Evolutionary conservation across 2,797 vertebrate species (phyloP), one percentile per base, ranked within the genome.

Genomic region (Steatocranus sp.): DNA sequence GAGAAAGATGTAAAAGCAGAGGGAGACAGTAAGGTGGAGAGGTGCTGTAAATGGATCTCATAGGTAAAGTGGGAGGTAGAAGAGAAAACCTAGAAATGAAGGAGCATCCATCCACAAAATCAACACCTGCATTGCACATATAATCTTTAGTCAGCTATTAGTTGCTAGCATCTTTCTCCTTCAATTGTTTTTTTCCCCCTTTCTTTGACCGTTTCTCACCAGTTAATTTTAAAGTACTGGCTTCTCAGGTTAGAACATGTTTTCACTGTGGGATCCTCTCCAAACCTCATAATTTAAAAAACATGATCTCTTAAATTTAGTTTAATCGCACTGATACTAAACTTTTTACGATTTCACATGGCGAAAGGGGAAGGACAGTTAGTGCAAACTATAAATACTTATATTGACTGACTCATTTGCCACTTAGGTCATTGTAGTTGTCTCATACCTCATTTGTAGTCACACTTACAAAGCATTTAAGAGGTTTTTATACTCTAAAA

Each of bases 1-100:
- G 92, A 93, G 94, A 91, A 79, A 90, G 91, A 91, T 90, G 87
- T 88, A 85, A 89, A 87, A 79, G 84, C 75, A 85, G 79, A 78
- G 75, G 78, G 86, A 80, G 82, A 90, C 87, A 74, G 78, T 32
- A 14, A 80, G 83, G 79, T 36, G 77, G 86, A 87, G 81, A 91
- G 89, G 61, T 75, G 86, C 82, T 90, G 89, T 68, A 85, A 93
- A 89, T 86, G 86, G 81, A 89, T 82, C 76, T 81, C 49, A 75
- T 75, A 83, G 90, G 83, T 85, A 88, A 90, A 84, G 76, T 75
- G 83, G 82, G 90, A 83, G 73, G n/a, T 74, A 75, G 76, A 63
- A 32, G 49, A 76, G 17, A 61, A 70, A 61, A 50, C 76, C n/a
- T 46, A 23, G 53, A 81, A 83, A 81, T 76, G 23, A 51, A 84